Conservation (phyloP, 35 echinoderm and acorn worm genomes). For the Apostichopus japonicus region DNA sequence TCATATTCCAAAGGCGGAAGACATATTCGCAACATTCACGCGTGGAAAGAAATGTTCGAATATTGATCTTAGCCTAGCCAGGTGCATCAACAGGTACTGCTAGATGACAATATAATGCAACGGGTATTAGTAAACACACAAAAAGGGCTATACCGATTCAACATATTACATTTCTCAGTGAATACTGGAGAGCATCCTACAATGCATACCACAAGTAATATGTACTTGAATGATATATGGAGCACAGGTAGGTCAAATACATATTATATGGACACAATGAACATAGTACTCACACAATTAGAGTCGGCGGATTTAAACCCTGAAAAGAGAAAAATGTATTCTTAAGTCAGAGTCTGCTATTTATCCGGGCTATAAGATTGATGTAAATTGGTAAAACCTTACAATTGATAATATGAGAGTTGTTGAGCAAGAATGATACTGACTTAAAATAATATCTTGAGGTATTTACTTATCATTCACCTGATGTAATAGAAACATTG, state of each 20-base stretch:
- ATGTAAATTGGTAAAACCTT: conserved; percentile 60
- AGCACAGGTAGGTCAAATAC: neutral
- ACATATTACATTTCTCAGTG: neutral
- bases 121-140: neutral
- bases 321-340: conserved; percentile 25
- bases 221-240: neutral
- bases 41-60: too few relatives aligned
- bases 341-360: conserved; percentile 17
- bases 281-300: neutral
- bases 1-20: neutral
- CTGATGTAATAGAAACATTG: too few relatives aligned
- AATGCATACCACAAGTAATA: neutral
- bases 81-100: neutral
- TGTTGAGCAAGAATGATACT: conserved; percentile 44
- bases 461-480: neutral
- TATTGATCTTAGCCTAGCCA: neutral
- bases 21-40: neutral
- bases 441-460: conserved; percentile 62
- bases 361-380: conserved; percentile 40
- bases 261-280: neutral
- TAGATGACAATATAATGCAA: neutral
- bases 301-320: neutral
- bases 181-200: neutral
- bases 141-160: neutral
- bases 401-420: conserved; percentile 52